These are phyloP conservation scores for Scomber scombrus DNA, from an alignment of 2,113 vertebrate species.

Conservation along the genomic window DNA sequence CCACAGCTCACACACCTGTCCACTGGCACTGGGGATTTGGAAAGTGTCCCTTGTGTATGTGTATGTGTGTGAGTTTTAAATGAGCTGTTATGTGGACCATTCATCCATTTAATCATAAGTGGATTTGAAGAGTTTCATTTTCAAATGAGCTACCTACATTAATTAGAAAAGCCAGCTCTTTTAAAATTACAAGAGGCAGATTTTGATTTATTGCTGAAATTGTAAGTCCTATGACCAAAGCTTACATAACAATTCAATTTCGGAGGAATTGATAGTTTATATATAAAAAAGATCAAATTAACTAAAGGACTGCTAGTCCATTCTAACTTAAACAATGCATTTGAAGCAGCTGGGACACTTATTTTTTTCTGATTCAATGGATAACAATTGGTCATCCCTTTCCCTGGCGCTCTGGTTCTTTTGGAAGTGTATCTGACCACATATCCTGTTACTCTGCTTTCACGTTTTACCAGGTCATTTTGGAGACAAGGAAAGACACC, in stretches of 20 bases:
- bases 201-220: slow-evolving; percentile 38
- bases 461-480: slow-evolving; percentile 43
- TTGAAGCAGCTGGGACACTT: background rate
- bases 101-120: slow-evolving; percentile 64
- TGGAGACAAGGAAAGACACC: slow-evolving; percentile 35
- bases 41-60: slow-evolving; percentile 48
- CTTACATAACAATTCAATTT: slow-evolving; percentile 29
- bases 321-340: background rate
- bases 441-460: slow-evolving; percentile 2
- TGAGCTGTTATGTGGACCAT: slow-evolving; percentile 40
- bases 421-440: slow-evolving; percentile 23
- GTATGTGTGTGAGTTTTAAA: slow-evolving; percentile 48
- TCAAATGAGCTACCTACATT: slow-evolving; percentile 35
- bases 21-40: slow-evolving; percentile 54
- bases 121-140: slow-evolving; percentile 62
- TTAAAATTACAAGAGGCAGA: slow-evolving; percentile 47
- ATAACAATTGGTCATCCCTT: slow-evolving; percentile 51
- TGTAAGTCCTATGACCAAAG: slow-evolving; percentile 21
- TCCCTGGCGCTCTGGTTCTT: slow-evolving; percentile 16
- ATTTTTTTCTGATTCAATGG: slow-evolving; percentile 20
- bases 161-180: slow-evolving; percentile 34
- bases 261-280: background rate
- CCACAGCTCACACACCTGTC: slow-evolving; percentile 70
- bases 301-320: background rate
- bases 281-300: background rate